Conservation (phyloP, 2,888 invertebrate genomes). For the Xanthia togata region DNA sequence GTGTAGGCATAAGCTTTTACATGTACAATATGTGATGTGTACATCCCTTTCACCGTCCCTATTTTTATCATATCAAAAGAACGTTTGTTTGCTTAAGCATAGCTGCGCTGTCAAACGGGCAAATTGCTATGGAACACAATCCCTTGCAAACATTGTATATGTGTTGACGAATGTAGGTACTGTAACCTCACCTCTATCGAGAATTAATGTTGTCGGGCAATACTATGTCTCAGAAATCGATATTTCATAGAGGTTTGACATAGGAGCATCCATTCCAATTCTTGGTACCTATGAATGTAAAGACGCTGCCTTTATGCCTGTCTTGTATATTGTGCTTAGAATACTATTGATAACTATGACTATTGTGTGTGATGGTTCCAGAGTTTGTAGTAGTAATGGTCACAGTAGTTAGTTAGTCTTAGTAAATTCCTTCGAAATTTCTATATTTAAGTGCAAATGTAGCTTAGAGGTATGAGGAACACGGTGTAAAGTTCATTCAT, state of each 20-base stretch:
- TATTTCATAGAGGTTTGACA: conserved; percentile 4
- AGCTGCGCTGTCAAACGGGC: conserved; percentile 66
- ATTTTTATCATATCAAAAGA: conserved; percentile 55
- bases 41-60: conserved; percentile 36
- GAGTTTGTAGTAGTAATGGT: background rate
- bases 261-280: conserved; percentile 8
- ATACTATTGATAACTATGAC: background rate
- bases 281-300: background rate
- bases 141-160: conserved; percentile 65
- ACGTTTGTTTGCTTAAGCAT: conserved; percentile 63
- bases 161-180: conserved; percentile 62
- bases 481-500: no score
- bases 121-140: conserved; percentile 73
- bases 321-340: background rate
- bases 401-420: background rate
- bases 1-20: conserved; percentile 31
- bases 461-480: no score
- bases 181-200: conserved; percentile 53
- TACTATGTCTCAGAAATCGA: conserved; percentile 7
- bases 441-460: no score
- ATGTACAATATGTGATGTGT: conserved; percentile 27
- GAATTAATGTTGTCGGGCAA: conserved; percentile 38
- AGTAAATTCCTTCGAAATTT: background rate
- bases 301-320: background rate
- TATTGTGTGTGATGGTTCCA: background rate